Percentiles rank a stretch among this genome's conserved stretches.
Evolutionary conservation across 2,113 vertebrate species (phyloP).

Genomic region (Nibea albiflora): DNA sequence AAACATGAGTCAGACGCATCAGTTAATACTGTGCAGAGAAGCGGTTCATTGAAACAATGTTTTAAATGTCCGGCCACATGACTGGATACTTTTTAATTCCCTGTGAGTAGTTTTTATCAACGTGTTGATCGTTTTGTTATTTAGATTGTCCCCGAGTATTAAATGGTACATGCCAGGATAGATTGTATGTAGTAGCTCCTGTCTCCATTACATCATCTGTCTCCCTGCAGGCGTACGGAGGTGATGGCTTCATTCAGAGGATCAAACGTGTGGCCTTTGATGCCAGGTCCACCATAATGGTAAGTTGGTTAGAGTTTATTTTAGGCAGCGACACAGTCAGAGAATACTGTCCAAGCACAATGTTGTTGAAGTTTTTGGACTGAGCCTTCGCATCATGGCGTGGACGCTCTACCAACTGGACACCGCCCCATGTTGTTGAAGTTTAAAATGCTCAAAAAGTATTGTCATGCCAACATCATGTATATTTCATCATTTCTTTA

Average conservation of each 20-base stretch:
- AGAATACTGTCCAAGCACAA: neutral
- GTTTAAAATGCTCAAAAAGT: neutral
- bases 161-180: neutral
- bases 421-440: no score
- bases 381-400: no score
- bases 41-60: constrained; percentile 34
- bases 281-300: constrained; percentile 93
- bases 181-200: neutral
- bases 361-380: neutral
- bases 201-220: constrained; percentile 30
- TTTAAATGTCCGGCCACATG: constrained; percentile 28
- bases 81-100: neutral
- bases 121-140: neutral
- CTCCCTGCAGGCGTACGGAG: constrained; percentile 91
- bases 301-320: constrained; percentile 79
- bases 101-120: neutral
- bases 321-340: neutral
- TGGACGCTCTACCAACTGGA: no score
- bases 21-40: constrained; percentile 21
- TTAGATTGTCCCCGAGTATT: neutral
- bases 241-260: constrained; percentile 94
- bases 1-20: constrained; percentile 21
- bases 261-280: constrained; percentile 94
- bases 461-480: no score
- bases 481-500: neutral